These are phyloP conservation scores for Musca domestica DNA, from an alignment of 1,140 invertebrate species.

Conservation along the genomic window DNA sequence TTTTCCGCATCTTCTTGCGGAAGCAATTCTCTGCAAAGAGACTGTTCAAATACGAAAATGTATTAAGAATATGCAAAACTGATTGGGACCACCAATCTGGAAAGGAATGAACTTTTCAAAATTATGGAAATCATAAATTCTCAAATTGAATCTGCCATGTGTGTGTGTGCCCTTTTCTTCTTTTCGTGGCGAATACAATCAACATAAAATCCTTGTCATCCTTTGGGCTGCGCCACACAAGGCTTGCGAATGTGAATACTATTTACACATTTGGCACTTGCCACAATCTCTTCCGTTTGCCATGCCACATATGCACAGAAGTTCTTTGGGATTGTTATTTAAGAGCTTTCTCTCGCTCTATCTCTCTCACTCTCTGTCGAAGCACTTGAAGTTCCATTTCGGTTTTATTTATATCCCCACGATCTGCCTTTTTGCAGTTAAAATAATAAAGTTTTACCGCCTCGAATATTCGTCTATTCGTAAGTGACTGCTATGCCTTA, in stretches of 20 bases:
- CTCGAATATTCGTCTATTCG: slow-evolving; percentile 9
- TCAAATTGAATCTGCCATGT: neutral
- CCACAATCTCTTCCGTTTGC: too few species aligned
- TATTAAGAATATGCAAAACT: slow-evolving; percentile 18
- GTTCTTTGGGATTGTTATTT: too few species aligned
- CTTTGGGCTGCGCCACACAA: too few species aligned
- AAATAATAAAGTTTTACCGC: slow-evolving; percentile 22
- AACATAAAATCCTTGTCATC: too few species aligned
- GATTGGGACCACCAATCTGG: neutral
- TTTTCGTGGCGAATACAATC: too few species aligned
- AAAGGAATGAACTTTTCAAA: neutral
- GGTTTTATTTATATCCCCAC: slow-evolving; percentile 20
- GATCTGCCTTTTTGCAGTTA: slow-evolving; percentile 19
- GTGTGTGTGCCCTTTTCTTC: too few species aligned
- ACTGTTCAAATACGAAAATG: neutral
- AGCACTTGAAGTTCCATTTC: too few species aligned
- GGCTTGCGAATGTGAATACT: too few species aligned
- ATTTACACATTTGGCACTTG: too few species aligned
- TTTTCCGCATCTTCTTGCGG: slow-evolving; percentile 44
- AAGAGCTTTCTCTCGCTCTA: too few species aligned
- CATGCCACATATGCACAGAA: too few species aligned
- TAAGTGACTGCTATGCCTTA: slow-evolving; percentile 14
- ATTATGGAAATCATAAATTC: slow-evolving; percentile 14
- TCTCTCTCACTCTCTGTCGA: too few species aligned
- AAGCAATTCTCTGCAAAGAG: slow-evolving; percentile 13